Evolutionary conservation across 2,888 invertebrate species (phyloP), one percentile per base, ranked within the genome.

Genomic region (Drosophila ezoana): DNA sequence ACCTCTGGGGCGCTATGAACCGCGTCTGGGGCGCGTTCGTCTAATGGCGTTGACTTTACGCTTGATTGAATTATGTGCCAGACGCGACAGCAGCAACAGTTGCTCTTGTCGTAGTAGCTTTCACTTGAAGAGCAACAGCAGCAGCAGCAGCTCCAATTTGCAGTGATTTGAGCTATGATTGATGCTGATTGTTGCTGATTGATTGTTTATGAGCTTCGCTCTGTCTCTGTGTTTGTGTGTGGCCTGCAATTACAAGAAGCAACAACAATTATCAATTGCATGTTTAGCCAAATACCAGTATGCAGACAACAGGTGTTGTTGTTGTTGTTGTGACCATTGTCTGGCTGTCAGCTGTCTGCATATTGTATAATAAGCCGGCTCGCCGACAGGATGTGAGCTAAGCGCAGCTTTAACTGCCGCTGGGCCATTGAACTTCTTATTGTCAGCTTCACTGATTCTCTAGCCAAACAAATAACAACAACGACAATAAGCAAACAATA

Each of bases 311-410:
- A 48, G 38, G 8, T 66, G 40, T 47, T 58, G 45, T 33, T 56
- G 45, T 10, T 57, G 38, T 33, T 49, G 57, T 9, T 45, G n/a
- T 13, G 45, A 54, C 11, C 16, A n/a, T 41, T 52, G 40, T 16
- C 45, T 57, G 28, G 18, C 18, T 18, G 2, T 28, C 28, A 28
- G 18, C 23, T 58, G 73, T 63, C 59, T 58, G 59, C 33, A 52
- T 58, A 76, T 81, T 81, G 81, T 81, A 81, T 81, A 81, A 81
- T 74, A 71, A 62, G 69, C 81, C 69, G 71, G 71, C 80, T 82
- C 64, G 49, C 59, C 49, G 79, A 68, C 84, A 81, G 81, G 85
- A 81, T 84, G 67, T 81, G 57, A 58, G 76, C 61, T 69, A 72
- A 76, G 69, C 72, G 38, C 23, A 23, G 23, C 23, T 23, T 23